These are phyloP conservation scores for Melanotaenia boesemani DNA, from an alignment of 2,797 vertebrate genomes.

Conservation along the genomic window DNA sequence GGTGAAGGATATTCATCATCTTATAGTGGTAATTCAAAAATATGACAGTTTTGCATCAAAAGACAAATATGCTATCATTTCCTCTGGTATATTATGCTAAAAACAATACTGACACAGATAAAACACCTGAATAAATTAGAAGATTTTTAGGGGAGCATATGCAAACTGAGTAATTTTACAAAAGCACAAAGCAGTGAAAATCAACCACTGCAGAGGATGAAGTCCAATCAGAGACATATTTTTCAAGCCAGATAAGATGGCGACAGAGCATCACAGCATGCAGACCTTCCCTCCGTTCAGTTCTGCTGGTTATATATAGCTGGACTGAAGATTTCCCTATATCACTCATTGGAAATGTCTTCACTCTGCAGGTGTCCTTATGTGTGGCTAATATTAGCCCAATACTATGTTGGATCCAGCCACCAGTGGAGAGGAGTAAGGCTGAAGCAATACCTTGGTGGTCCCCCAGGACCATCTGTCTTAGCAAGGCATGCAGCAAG, in stretches of 20 bases:
- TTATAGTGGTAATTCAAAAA: not conserved
- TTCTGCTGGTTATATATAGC: constrained; percentile 35
- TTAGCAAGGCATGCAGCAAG: constrained; percentile 41
- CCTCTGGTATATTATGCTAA: not conserved
- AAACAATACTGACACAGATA: not conserved
- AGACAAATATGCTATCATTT: not conserved
- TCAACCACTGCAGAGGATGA: constrained; percentile 1
- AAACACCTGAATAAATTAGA: not conserved
- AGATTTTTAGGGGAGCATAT: not conserved
- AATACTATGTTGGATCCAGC: constrained; percentile 31
- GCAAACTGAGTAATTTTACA: not conserved
- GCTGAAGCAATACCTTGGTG: constrained; percentile 11
- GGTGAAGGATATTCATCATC: constrained; percentile 16
- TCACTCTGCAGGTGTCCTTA: constrained; percentile 61
- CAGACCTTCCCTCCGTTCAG: constrained; percentile 13
- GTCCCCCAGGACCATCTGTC: constrained; percentile 61
- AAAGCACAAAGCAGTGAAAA: not conserved
- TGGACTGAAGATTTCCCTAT: constrained; percentile 37
- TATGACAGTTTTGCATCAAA: constrained; percentile 1
- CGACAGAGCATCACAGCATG: constrained; percentile 41
- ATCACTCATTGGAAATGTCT: constrained; percentile 47
- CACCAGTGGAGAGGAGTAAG: constrained; percentile 22
- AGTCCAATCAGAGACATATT: constrained; percentile 32
- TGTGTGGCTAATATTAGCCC: constrained; percentile 69
- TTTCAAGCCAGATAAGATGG: constrained; percentile 25